phyloP scores from a whole-genome alignment of 2,888 invertebrate species.

The Carpatolechia fugitivella region DNA sequence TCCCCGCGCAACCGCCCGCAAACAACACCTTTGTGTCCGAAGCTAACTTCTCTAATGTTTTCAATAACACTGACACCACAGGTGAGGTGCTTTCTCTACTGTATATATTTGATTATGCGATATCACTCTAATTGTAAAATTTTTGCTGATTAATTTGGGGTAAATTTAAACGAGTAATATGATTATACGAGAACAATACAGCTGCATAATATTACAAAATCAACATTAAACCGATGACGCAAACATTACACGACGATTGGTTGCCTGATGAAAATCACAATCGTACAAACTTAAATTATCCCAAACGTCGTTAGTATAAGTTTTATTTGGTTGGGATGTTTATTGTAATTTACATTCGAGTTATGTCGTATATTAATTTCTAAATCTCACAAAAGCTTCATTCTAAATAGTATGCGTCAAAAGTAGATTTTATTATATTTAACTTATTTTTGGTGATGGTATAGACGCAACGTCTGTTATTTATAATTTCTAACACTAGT shows the following conservation, averaged over 20 bases:
- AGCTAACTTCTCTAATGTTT: conserved; percentile 92
- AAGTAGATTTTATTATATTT: background rate
- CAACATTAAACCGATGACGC: too few relatives aligned
- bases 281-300: background rate
- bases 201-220: too few relatives aligned
- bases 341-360: background rate
- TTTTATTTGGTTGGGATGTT: background rate
- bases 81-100: conserved; percentile 71
- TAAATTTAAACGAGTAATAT: too few relatives aligned
- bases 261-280: background rate
- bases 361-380: background rate
- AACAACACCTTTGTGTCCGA: conserved; percentile 87
- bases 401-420: background rate
- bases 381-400: background rate
- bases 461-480: background rate
- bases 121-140: background rate
- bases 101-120: conserved; percentile 31
- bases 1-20: conserved; percentile 45
- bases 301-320: background rate
- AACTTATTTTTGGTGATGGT: conserved; percentile 1
- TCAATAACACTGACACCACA: conserved; percentile 86
- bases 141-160: too few relatives aligned
- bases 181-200: too few relatives aligned
- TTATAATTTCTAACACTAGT: background rate
- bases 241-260: too few relatives aligned